Conservation (phyloP, 1,140 invertebrate species). For the Cotesia vestalis region DNA sequence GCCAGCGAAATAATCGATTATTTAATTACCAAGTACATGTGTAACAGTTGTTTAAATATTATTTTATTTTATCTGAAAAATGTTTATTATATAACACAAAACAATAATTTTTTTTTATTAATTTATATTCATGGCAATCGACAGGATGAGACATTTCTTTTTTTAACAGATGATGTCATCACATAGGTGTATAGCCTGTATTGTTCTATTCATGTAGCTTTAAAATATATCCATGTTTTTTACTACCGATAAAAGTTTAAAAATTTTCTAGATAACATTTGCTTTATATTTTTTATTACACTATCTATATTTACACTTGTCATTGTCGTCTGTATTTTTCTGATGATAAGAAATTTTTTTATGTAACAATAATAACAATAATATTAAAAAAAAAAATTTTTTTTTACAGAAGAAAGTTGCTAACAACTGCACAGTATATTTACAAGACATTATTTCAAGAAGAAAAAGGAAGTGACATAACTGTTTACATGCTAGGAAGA, state of each 20-base stretch:
- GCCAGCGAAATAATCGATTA: too few relatives aligned
- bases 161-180: constrained; percentile 46
- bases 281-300: background rate
- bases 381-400: constrained; percentile 22
- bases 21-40: too few relatives aligned
- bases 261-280: background rate
- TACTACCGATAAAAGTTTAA: background rate
- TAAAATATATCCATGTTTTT: too few relatives aligned
- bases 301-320: background rate
- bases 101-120: constrained; percentile 7
- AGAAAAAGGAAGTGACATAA: constrained; percentile 80
- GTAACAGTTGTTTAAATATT: too few relatives aligned
- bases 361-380: background rate
- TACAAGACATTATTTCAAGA: constrained; percentile 82
- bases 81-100: too few relatives aligned
- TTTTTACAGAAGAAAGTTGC: constrained; percentile 74
- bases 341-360: background rate
- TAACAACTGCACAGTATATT: constrained; percentile 80
- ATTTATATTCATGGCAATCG: constrained; percentile 19
- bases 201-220: too few relatives aligned
- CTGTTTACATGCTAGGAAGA: constrained; percentile 75
- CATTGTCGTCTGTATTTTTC: background rate
- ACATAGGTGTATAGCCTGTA: background rate
- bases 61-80: background rate
- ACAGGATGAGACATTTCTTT: constrained; percentile 37